Evolutionary conservation across 2,113 vertebrate genomes (phyloP).

Genomic region (Castor canadensis): DNA sequence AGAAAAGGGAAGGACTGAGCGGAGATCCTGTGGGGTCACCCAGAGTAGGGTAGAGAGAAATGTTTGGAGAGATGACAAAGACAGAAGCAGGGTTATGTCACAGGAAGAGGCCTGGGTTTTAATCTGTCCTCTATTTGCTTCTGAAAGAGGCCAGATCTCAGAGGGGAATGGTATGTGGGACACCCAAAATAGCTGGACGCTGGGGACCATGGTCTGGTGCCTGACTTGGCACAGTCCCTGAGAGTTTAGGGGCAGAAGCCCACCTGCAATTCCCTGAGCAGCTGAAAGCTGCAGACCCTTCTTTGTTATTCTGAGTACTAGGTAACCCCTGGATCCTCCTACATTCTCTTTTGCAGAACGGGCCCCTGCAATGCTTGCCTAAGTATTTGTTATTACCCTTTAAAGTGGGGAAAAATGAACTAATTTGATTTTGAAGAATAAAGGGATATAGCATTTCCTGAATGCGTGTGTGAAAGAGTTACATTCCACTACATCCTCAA

Average conservation of each 20-base stretch:
- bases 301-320: not conserved
- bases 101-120: not conserved
- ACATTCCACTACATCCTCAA: not conserved
- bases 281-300: not conserved
- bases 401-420: too few species aligned
- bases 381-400: not conserved
- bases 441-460: not conserved
- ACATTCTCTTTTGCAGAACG: not conserved
- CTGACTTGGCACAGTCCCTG: not conserved
- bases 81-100: too few species aligned
- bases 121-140: not conserved
- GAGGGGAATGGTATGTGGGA: not conserved
- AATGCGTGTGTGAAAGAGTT: fast-evolving
- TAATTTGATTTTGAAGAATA: not conserved
- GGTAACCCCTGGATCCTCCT: not conserved
- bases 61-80: not conserved
- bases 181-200: not conserved
- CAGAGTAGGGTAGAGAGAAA: fast-evolving
- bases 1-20: not conserved
- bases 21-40: fast-evolving
- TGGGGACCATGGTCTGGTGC: too few species aligned
- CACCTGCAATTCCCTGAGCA: not conserved
- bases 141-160: not conserved
- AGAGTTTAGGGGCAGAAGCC: fast-evolving
- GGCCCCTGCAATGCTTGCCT: not conserved